Conservation (phyloP, 1,140 invertebrate genomes). For the Drosophila teissieri region DNA sequence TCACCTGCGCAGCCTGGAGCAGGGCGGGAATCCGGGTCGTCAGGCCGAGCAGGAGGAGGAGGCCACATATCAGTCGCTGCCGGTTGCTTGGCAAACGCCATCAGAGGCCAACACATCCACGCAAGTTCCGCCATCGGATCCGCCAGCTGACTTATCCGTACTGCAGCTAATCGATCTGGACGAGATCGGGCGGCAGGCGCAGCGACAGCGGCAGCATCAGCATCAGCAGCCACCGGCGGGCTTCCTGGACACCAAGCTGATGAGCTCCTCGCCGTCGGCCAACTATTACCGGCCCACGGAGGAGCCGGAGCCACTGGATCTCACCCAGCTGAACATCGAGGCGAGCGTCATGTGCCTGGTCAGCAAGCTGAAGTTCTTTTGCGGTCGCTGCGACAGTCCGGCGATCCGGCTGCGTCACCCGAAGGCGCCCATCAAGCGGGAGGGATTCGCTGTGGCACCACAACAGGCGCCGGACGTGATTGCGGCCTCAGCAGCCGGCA, state of each 20-base stretch:
- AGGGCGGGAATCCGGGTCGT: background rate
- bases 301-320: slow-evolving; percentile 94
- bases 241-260: slow-evolving; percentile 90
- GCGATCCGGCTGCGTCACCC: slow-evolving; percentile 87
- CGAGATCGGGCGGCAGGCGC: slow-evolving; percentile 32
- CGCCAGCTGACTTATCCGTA: background rate
- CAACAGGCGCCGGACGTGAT: slow-evolving; percentile 72
- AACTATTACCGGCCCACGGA: slow-evolving; percentile 93
- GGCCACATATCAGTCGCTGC: slow-evolving; percentile 78
- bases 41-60: slow-evolving; percentile 8
- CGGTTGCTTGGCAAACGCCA: slow-evolving; percentile 37
- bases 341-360: slow-evolving; percentile 94
- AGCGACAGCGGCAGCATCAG: slow-evolving; percentile 7
- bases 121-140: background rate
- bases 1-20: slow-evolving; percentile 66
- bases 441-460: slow-evolving; percentile 60
- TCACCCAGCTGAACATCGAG: slow-evolving; percentile 95
- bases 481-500: slow-evolving; percentile 26
- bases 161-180: slow-evolving; percentile 65
- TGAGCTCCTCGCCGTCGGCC: slow-evolving; percentile 91
- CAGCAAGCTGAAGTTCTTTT: slow-evolving; percentile 91
- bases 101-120: background rate
- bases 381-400: slow-evolving; percentile 89
- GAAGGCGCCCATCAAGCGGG: slow-evolving; percentile 83
- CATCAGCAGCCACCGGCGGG: slow-evolving; percentile 55